Evolutionary conservation across 2,113 vertebrate genomes (phyloP).

Genomic region (Dissostichus mawsoni): DNA sequence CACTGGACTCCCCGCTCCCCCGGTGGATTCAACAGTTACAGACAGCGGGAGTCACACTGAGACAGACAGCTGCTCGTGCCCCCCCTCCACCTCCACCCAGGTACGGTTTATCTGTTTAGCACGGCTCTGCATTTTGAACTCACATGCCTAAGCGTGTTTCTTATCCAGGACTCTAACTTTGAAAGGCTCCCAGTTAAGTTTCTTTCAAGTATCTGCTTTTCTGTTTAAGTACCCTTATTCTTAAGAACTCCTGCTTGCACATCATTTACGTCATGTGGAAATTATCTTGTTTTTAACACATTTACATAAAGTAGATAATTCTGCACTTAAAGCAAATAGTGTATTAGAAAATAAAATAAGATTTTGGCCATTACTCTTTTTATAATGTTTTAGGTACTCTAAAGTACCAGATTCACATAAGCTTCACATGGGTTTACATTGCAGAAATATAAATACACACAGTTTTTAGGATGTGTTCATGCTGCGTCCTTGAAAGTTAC

Average conservation of each 20-base stretch:
- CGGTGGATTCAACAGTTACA: slow-evolving; percentile 26
- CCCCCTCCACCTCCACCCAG: slow-evolving; percentile 64
- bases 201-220: neutral
- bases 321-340: neutral
- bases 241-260: neutral
- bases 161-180: neutral
- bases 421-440: neutral
- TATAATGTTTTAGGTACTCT: neutral
- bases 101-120: slow-evolving; percentile 61
- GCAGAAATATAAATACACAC: neutral
- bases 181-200: neutral
- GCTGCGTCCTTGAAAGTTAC: slow-evolving; percentile 5
- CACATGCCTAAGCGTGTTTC: neutral
- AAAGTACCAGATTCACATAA: neutral
- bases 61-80: slow-evolving; percentile 56
- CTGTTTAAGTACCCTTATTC: neutral
- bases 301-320: neutral
- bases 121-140: slow-evolving; percentile 4
- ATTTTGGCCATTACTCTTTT: neutral
- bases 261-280: slow-evolving; percentile 9
- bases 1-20: neutral
- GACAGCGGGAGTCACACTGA: slow-evolving; percentile 38
- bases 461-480: too few relatives aligned
- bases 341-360: neutral
- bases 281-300: slow-evolving; percentile 11